phyloP scores from a whole-genome alignment of 2,797 vertebrate genomes.

The Chelonia mydas region DNA sequence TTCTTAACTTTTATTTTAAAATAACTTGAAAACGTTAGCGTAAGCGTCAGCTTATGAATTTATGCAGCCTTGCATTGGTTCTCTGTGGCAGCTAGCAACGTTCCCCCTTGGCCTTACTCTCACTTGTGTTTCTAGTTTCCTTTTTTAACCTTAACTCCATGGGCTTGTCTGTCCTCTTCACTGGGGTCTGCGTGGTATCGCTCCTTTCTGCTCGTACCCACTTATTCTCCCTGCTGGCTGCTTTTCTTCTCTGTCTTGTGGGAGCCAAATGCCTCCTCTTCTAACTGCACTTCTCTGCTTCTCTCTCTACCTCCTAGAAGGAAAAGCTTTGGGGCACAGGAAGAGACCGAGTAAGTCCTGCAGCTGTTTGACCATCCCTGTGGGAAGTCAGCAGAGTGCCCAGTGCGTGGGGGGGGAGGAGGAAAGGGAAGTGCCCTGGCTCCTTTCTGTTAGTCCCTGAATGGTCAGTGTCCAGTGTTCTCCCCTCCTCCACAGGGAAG shows the following conservation, averaged over 20 bases:
- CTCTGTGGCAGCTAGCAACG: background rate
- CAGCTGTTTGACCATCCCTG: background rate
- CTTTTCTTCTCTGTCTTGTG: conserved; percentile 63
- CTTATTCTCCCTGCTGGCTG: conserved; percentile 66
- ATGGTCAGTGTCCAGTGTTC: background rate
- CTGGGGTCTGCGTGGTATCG: conserved; percentile 36
- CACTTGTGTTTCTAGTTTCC: background rate
- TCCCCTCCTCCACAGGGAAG: background rate
- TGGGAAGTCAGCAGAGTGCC: background rate
- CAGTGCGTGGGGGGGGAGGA: background rate
- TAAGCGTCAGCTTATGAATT: background rate
- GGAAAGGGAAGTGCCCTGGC: background rate
- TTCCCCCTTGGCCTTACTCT: background rate
- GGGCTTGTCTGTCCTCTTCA: conserved; percentile 59
- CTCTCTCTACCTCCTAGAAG: conserved; percentile 74
- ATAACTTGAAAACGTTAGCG: background rate
- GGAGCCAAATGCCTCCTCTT: conserved; percentile 63
- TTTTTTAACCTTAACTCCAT: background rate
- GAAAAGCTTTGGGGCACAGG: conserved; percentile 81
- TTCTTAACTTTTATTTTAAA: background rate
- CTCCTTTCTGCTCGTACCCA: conserved; percentile 35
- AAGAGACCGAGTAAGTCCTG: conserved; percentile 82
- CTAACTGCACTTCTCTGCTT: conserved; percentile 66
- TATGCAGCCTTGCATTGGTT: no score
- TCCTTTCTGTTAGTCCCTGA: background rate